These are phyloP conservation scores for Leucania comma DNA, from an alignment of 2,888 invertebrate species.

Conservation along the genomic window DNA sequence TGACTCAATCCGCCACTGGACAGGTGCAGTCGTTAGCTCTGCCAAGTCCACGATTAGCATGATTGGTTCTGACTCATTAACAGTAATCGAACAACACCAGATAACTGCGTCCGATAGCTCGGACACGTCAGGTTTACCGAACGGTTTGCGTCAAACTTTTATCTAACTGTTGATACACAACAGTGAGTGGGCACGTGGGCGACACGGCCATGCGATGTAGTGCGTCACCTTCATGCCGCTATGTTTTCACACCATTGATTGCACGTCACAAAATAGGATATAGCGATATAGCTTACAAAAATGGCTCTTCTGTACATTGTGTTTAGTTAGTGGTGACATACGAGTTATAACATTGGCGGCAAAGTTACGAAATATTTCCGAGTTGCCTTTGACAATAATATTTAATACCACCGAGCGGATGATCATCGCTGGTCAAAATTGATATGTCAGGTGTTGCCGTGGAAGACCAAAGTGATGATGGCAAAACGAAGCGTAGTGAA, in stretches of 20 bases:
- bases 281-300: neutral
- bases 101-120: neutral
- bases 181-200: neutral
- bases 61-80: conserved; percentile 3
- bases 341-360: too few relatives aligned
- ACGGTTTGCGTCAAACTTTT: conserved; percentile 11
- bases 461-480: too few relatives aligned
- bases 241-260: conserved; percentile 1
- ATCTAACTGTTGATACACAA: neutral
- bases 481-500: too few relatives aligned
- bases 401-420: neutral
- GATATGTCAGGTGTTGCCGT: neutral
- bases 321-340: too few relatives aligned
- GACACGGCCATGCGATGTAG: neutral
- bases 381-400: too few relatives aligned
- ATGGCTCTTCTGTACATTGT: too few relatives aligned
- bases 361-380: too few relatives aligned
- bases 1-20: too few relatives aligned
- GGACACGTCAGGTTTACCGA: neutral
- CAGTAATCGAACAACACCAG: neutral
- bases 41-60: neutral
- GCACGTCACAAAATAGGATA: neutral
- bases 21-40: neutral
- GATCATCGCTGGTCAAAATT: neutral
- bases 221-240: conserved; percentile 9